Evolutionary conservation across 30 jellyfish, hydroid and myxozoan genomes (phyloP).

Genomic region (Hydra vulgaris): DNA sequence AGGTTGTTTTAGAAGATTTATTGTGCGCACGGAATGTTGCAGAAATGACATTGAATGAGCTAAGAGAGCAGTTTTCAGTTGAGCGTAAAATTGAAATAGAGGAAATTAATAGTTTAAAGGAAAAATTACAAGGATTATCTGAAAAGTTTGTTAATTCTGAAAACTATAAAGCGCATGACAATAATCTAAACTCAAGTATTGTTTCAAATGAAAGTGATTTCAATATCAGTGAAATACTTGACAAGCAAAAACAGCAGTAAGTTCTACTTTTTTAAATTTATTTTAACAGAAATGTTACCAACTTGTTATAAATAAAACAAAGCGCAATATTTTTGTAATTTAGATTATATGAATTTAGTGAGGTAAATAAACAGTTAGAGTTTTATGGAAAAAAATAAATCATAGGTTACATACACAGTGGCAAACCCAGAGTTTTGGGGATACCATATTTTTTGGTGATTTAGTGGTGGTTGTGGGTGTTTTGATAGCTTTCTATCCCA

Average conservation of each 20-base stretch:
- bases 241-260: slow-evolving; percentile 62
- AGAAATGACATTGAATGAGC: slow-evolving; percentile 72
- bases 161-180: neutral
- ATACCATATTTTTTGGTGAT: too few species aligned
- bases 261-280: neutral
- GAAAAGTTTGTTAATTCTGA: slow-evolving; percentile 49
- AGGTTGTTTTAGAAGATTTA: slow-evolving; percentile 82
- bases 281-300: too few species aligned
- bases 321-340: too few species aligned
- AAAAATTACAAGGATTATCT: slow-evolving; percentile 64
- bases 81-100: slow-evolving; percentile 68
- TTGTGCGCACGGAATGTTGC: slow-evolving; percentile 76
- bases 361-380: too few species aligned
- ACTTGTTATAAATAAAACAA: too few species aligned
- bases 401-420: too few species aligned
- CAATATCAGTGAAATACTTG: slow-evolving; percentile 50
- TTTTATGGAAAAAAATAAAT: too few species aligned
- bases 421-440: too few species aligned
- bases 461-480: too few species aligned
- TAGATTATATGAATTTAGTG: too few species aligned
- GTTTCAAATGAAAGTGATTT: neutral
- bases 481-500: too few species aligned
- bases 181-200: neutral
- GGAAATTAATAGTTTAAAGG: slow-evolving; percentile 51
- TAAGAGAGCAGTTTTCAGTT: slow-evolving; percentile 55